Conservation (phyloP, 2,113 vertebrate genomes). For the Hemicordylus capensis region DNA sequence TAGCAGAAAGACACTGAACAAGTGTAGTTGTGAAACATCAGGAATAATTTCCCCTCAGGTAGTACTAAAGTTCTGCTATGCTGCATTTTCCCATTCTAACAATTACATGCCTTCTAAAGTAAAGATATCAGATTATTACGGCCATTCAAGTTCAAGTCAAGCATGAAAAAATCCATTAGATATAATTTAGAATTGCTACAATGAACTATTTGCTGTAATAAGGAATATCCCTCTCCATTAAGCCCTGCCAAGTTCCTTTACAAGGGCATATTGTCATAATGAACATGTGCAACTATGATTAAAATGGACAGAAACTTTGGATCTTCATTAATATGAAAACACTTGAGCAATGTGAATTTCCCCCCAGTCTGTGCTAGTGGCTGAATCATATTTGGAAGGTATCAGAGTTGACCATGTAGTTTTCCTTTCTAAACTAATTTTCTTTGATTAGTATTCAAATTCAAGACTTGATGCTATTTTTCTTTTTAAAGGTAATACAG, state of each 20-base stretch:
- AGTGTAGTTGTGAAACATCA: neutral
- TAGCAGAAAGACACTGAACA: neutral
- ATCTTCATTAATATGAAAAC: slow-evolving; percentile 11
- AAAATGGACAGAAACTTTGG: neutral
- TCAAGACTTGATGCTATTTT: neutral
- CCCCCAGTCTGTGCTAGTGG: neutral
- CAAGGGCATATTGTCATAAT: neutral
- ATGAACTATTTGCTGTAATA: neutral
- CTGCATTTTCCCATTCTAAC: neutral
- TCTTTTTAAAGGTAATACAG: neutral
- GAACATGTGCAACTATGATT: slow-evolving; percentile 6
- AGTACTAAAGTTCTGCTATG: neutral
- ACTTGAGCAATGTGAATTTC: neutral
- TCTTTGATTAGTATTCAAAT: neutral
- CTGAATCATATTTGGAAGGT: neutral
- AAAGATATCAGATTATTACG: slow-evolving; percentile 13
- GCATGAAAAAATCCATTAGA: slow-evolving; percentile 25
- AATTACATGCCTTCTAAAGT: neutral
- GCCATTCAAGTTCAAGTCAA: slow-evolving; percentile 6
- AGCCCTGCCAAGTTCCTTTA: slow-evolving; percentile 11
- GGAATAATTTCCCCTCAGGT: neutral
- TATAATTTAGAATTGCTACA: neutral
- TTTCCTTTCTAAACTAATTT: neutral
- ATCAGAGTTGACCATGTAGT: neutral
- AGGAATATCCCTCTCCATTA: slow-evolving; percentile 11